Evolutionary conservation across 2,113 vertebrate genomes (phyloP).

Genomic region (Meles meles): DNA sequence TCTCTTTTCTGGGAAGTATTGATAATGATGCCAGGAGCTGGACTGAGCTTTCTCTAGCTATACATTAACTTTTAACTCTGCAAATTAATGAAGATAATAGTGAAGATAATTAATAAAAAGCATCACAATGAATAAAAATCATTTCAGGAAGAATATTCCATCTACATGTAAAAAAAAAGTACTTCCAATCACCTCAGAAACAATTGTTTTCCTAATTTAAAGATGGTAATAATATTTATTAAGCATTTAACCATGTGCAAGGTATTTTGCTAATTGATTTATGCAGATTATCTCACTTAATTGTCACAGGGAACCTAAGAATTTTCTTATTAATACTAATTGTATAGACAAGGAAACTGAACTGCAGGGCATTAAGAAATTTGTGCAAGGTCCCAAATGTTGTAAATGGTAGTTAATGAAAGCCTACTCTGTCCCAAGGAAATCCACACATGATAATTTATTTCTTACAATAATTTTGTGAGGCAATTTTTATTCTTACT

Average conservation of each 20-base stretch:
- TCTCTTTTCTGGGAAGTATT: not conserved
- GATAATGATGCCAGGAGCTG: not conserved
- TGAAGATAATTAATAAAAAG: not conserved
- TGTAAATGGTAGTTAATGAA: not conserved
- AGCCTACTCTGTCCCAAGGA: not conserved
- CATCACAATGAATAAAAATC: not conserved
- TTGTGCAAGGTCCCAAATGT: not conserved
- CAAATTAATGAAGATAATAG: not conserved
- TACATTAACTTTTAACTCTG: not conserved
- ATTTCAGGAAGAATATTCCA: not conserved
- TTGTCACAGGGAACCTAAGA: not conserved
- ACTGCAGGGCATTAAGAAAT: not conserved
- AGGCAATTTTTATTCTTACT: not conserved
- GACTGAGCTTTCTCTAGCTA: not conserved
- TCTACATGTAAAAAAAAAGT: not conserved
- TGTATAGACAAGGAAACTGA: not conserved
- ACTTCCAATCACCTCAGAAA: not conserved
- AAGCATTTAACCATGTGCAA: not conserved
- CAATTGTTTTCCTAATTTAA: not conserved
- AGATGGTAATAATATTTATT: not conserved
- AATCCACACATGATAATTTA: not conserved
- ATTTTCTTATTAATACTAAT: not conserved
- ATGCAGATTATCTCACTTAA: not conserved
- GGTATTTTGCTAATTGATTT: not conserved
- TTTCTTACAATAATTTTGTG: not conserved